Evolutionary conservation across 2,797 vertebrate species (phyloP).

Genomic region (Macropodus opercularis): DNA sequence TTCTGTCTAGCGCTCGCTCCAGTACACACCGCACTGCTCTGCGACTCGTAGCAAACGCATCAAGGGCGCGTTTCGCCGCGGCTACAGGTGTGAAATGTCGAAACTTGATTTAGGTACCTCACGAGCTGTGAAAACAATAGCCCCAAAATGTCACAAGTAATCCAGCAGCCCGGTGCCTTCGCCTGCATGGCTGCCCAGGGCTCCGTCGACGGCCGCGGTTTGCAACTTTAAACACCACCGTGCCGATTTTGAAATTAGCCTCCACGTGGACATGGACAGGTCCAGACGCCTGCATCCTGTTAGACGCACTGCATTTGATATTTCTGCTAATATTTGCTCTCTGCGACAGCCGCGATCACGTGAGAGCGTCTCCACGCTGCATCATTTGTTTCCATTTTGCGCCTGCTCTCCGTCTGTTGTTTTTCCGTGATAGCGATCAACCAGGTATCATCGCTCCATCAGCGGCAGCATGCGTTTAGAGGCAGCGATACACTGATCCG

Average conservation of each 20-base stretch:
- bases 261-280: background rate
- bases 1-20: constrained; percentile 21
- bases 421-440: background rate
- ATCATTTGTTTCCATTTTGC: background rate
- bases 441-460: background rate
- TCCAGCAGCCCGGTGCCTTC: constrained; percentile 49
- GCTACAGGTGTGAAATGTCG: constrained; percentile 63
- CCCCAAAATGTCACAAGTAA: constrained; percentile 67
- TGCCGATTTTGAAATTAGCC: constrained; percentile 26
- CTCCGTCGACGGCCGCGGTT: constrained; percentile 15
- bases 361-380: background rate
- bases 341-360: background rate
- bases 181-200: constrained; percentile 45
- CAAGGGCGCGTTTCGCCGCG: constrained; percentile 17
- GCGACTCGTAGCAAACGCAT: constrained; percentile 13
- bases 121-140: constrained; percentile 70
- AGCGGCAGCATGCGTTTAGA: background rate
- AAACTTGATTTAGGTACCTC: constrained; percentile 60
- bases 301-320: background rate
- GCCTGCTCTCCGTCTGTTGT: background rate
- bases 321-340: background rate
- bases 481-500: background rate
- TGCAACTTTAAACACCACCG: constrained; percentile 7
- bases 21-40: constrained; percentile 13
- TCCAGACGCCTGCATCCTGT: constrained; percentile 1